A percentile compares a stretch with the other conserved stretches of the same genome.
phyloP scores from a whole-genome alignment of 2,113 vertebrate genomes.

The Syngnathus typhle region DNA sequence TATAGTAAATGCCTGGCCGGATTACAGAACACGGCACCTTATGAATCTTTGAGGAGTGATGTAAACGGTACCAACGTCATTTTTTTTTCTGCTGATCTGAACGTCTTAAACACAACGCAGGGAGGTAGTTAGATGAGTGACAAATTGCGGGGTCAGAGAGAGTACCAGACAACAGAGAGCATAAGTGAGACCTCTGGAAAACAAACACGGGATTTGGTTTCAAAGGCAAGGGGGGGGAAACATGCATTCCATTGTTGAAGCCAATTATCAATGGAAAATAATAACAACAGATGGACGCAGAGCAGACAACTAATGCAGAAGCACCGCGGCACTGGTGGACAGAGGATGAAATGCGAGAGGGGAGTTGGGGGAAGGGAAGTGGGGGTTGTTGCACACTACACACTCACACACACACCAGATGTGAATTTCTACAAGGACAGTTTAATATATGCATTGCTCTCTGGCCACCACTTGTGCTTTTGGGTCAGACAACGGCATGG shows the following conservation, averaged over 20 bases:
- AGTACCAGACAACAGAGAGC: slow-evolving; percentile 25
- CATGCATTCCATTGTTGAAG: slow-evolving; percentile 99
- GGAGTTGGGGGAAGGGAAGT: slow-evolving; percentile 74
- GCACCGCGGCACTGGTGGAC: slow-evolving; percentile 83
- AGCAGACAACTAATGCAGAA: slow-evolving; percentile 89
- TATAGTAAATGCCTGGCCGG: too few species aligned
- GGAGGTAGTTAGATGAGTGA: neutral
- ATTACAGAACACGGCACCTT: neutral
- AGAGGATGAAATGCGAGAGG: slow-evolving; percentile 97
- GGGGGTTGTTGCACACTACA: slow-evolving; percentile 75
- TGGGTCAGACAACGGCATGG: slow-evolving; percentile 21
- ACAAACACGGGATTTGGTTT: slow-evolving; percentile 87
- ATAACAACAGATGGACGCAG: slow-evolving; percentile 99
- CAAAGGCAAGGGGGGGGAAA: slow-evolving; percentile 86
- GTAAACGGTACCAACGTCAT: neutral
- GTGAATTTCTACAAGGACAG: slow-evolving; percentile 74
- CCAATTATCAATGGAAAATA: slow-evolving; percentile 99
- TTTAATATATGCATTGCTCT: slow-evolving; percentile 41
- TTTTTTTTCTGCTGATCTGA: neutral
- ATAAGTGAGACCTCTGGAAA: slow-evolving; percentile 77
- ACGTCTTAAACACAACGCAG: neutral
- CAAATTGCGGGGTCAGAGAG: slow-evolving; percentile 12
- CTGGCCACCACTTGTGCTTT: slow-evolving; percentile 32
- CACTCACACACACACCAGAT: slow-evolving; percentile 78
- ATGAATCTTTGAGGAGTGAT: neutral